Conservation (phyloP, 2,888 invertebrate genomes). For the Coelogynopora nodosa region DNA sequence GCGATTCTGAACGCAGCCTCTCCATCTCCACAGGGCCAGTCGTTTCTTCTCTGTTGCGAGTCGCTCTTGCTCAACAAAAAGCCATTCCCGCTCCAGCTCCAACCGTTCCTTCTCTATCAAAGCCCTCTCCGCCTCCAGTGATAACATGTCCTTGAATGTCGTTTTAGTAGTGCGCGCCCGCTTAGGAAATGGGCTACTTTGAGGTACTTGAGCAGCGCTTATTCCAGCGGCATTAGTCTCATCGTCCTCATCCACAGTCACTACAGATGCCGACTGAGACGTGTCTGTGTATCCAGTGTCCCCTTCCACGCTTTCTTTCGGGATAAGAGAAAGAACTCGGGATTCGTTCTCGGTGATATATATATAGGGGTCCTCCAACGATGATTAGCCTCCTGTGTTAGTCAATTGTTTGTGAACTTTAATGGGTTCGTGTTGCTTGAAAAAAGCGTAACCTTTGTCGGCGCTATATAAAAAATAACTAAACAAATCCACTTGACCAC, state of each 20-base stretch:
- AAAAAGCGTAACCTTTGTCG: too few relatives aligned
- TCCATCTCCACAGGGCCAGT: background rate
- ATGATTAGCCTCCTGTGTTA: background rate
- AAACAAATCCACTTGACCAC: too few relatives aligned
- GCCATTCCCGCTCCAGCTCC: background rate
- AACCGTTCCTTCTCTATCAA: background rate
- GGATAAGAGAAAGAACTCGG: background rate
- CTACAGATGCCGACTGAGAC: background rate
- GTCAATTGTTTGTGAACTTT: too few relatives aligned
- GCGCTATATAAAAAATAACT: too few relatives aligned
- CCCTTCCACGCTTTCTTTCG: background rate
- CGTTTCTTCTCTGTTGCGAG: too few relatives aligned
- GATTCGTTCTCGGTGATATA: background rate
- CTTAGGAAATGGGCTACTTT: background rate
- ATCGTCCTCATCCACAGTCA: background rate
- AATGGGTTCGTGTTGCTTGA: too few relatives aligned
- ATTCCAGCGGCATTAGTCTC: background rate
- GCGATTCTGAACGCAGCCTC: background rate
- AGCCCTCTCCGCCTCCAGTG: background rate
- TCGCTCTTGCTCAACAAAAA: background rate
- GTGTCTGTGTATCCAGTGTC: background rate
- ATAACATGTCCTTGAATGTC: background rate
- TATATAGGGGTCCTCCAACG: background rate
- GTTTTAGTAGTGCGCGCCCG: background rate
- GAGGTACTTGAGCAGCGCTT: background rate